Evolutionary conservation across 2,113 vertebrate species (phyloP).

Genomic region (Strix uralensis): DNA sequence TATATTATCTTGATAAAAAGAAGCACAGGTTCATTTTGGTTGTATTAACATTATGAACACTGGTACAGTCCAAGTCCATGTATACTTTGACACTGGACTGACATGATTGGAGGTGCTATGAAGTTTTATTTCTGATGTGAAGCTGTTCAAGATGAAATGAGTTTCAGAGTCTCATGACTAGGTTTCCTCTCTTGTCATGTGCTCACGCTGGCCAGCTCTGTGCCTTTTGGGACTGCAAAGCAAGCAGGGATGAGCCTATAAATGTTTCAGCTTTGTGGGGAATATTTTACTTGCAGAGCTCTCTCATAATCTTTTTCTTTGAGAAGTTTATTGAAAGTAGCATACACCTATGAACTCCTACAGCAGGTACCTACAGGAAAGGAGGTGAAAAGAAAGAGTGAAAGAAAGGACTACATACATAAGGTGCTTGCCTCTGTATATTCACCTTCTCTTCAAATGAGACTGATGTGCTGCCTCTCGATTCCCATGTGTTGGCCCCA

Average conservation of each 20-base stretch:
- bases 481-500: fast-evolving
- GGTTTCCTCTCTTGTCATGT: neutral
- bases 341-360: neutral
- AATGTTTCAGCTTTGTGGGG: neutral
- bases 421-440: neutral
- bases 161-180: neutral
- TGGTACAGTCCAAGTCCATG: neutral
- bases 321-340: neutral
- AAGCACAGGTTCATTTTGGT: neutral
- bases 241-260: neutral
- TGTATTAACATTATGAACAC: neutral
- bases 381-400: neutral
- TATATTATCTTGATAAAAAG: neutral
- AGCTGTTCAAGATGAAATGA: neutral
- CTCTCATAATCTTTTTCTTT: neutral
- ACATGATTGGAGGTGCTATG: neutral
- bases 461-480: neutral
- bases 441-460: neutral
- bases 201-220: neutral
- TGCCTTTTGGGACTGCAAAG: neutral
- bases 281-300: neutral
- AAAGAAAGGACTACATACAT: neutral
- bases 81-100: neutral
- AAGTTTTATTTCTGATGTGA: neutral
- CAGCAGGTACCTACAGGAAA: neutral